These are phyloP conservation scores for Sphaerophoria taeniata DNA, from an alignment of 2,888 invertebrate genomes.

Conservation along the genomic window DNA sequence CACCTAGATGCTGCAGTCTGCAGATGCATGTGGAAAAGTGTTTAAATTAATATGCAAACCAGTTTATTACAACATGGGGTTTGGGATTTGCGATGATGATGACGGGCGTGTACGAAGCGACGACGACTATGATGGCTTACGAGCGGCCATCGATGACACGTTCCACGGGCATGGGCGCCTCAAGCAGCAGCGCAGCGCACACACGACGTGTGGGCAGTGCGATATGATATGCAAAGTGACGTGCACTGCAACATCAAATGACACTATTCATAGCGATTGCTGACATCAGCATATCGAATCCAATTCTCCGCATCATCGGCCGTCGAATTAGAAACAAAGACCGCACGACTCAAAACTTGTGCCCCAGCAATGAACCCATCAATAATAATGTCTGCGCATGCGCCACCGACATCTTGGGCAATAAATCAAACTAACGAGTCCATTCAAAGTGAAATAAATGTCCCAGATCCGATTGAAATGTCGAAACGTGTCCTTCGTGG, in stretches of 20 bases:
- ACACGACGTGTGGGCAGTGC: conserved; percentile 53
- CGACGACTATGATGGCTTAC: neutral
- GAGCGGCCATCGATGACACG: conserved; percentile 29
- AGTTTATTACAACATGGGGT: conserved; percentile 49
- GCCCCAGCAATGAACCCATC: conserved; percentile 50
- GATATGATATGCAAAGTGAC: conserved; percentile 68
- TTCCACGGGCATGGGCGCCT: conserved; percentile 11
- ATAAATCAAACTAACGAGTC: conserved; percentile 57
- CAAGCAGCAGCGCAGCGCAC: conserved; percentile 14
- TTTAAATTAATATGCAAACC: conserved; percentile 54
- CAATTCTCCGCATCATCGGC: conserved; percentile 28
- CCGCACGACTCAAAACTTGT: conserved; percentile 17
- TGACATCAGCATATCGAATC: conserved; percentile 46
- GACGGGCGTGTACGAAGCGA: conserved; percentile 21
- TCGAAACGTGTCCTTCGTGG: conserved; percentile 58
- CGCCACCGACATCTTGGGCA: conserved; percentile 24
- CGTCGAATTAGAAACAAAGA: conserved; percentile 31
- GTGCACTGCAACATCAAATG: conserved; percentile 42
- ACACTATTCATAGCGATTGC: conserved; percentile 38
- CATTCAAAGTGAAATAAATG: conserved; percentile 48
- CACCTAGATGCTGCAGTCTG: neutral
- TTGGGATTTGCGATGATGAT: conserved; percentile 31
- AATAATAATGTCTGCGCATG: conserved; percentile 20
- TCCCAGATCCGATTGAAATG: conserved; percentile 61
- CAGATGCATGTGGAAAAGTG: conserved; percentile 20